Conservation (phyloP, 2,113 vertebrate genomes). For the Benitochromis conjunctus region DNA sequence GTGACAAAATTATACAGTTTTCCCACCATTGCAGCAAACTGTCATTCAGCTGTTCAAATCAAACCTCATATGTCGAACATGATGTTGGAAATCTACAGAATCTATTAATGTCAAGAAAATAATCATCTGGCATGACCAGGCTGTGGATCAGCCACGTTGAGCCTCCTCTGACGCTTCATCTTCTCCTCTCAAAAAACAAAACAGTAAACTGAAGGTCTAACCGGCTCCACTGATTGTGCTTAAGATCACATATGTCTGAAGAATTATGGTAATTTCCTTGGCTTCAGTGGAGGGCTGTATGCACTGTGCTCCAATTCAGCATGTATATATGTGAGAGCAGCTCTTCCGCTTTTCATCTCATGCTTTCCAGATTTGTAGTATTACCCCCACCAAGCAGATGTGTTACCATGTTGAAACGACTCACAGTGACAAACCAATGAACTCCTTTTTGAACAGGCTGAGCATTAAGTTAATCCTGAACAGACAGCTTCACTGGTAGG, state of each 20-base stretch:
- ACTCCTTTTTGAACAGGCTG: background rate
- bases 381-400: background rate
- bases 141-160: background rate
- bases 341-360: constrained; percentile 30
- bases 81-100: constrained; percentile 27
- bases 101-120: background rate
- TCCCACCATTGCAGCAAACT: background rate
- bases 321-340: constrained; percentile 3
- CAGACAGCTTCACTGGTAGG: background rate
- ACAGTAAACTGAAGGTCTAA: background rate
- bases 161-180: background rate
- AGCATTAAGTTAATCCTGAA: constrained; percentile 20
- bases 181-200: background rate
- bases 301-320: background rate
- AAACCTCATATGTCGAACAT: background rate
- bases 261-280: constrained; percentile 3
- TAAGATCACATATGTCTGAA: background rate
- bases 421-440: constrained; percentile 13
- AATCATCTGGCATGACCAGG: background rate
- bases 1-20: background rate
- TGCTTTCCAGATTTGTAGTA: constrained; percentile 6
- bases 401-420: background rate
- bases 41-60: background rate
- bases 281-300: background rate
- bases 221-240: background rate